A percentile compares a stretch with the other conserved stretches of the same genome.
phyloP scores from a whole-genome alignment of 2,797 vertebrate genomes.

The Cirrhinus mrigala region DNA sequence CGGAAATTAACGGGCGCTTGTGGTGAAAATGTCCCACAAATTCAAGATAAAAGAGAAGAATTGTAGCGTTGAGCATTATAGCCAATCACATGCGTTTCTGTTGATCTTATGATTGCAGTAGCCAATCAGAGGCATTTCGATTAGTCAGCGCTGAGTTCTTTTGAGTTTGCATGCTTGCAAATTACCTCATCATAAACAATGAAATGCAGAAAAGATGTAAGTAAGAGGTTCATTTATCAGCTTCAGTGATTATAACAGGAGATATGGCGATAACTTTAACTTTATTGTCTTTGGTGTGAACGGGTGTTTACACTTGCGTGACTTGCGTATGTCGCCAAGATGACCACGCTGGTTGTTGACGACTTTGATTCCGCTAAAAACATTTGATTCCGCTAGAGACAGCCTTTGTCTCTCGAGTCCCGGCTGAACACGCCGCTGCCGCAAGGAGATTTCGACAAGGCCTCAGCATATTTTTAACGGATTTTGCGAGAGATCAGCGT shows the following conservation, averaged over 20 bases:
- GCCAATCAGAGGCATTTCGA: neutral
- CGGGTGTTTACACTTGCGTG: neutral
- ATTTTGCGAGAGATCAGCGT: constrained; percentile 34
- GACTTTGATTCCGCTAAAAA: constrained; percentile 21
- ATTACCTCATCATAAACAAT: neutral
- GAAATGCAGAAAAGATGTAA: neutral
- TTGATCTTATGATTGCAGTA: neutral
- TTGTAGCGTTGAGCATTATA: neutral
- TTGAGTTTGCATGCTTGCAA: neutral
- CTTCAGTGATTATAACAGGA: neutral
- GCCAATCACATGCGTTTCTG: neutral
- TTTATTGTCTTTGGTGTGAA: no score
- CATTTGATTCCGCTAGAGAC: constrained; percentile 34
- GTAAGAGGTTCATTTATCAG: neutral
- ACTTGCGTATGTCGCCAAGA: neutral
- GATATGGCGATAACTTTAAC: neutral
- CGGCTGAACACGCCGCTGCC: neutral
- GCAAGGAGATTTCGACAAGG: constrained; percentile 16
- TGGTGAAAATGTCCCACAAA: neutral
- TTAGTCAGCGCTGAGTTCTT: neutral
- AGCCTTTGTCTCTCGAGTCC: constrained; percentile 34
- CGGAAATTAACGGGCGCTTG: neutral
- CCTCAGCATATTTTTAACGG: constrained; percentile 16
- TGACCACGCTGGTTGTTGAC: neutral
- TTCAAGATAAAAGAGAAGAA: neutral